phyloP scores from a whole-genome alignment of 1,140 invertebrate species.

The Calephelis virginiensis region DNA sequence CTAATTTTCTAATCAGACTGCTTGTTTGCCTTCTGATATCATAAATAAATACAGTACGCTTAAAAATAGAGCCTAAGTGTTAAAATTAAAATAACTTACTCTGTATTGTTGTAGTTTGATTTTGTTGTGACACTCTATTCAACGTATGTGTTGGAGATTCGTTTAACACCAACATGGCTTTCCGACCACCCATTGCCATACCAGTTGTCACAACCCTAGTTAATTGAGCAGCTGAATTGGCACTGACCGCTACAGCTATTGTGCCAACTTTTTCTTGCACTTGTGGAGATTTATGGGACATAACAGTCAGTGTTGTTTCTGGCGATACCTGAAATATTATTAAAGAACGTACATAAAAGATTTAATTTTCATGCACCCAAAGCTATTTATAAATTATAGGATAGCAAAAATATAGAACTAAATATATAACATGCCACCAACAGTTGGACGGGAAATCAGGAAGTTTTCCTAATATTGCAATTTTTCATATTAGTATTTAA shows the following conservation, averaged over 20 bases:
- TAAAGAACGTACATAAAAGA: too few species aligned
- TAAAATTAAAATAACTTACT: conserved; percentile 46
- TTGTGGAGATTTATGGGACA: conserved; percentile 74
- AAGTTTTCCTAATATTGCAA: too few species aligned
- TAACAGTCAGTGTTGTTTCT: conserved; percentile 74
- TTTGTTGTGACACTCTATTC: conserved; percentile 69
- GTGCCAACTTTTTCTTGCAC: conserved; percentile 73
- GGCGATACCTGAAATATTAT: conserved; percentile 58
- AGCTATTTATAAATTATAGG: too few species aligned
- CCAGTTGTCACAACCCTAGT: conserved; percentile 66
- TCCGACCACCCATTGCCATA: conserved; percentile 47
- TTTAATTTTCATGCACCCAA: too few species aligned
- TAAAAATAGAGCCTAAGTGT: too few species aligned
- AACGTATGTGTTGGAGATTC: conserved; percentile 64
- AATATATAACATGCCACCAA: too few species aligned
- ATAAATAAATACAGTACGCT: too few species aligned
- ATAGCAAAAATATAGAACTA: too few species aligned
- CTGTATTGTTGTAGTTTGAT: conserved; percentile 72
- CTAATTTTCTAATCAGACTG: too few species aligned
- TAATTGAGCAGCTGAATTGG: conserved; percentile 59
- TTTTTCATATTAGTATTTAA: too few species aligned
- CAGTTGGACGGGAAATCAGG: too few species aligned
- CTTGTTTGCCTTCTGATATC: too few species aligned
- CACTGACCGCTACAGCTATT: conserved; percentile 55
- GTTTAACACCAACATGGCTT: conserved; percentile 75